Percentiles rank a stretch among this genome's conserved stretches.
These are phyloP conservation scores for Melanotus villosus DNA, from an alignment of 2,888 invertebrate genomes.

Conservation along the genomic window DNA sequence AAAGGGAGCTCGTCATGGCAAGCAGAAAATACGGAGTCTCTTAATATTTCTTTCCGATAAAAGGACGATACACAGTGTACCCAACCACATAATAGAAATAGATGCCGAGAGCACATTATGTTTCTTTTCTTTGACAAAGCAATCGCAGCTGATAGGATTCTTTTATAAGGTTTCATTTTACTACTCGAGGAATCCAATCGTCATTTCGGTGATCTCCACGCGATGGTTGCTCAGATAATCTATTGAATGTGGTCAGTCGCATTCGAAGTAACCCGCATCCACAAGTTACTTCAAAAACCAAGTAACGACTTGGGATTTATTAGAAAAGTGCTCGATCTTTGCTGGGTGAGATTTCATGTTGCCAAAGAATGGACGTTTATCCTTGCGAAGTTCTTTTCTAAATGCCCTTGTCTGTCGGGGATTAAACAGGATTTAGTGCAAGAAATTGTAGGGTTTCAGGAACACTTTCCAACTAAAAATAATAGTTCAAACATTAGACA, in stretches of 20 bases:
- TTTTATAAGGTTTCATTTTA: conserved; percentile 9
- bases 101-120: background rate
- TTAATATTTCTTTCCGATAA: background rate
- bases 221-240: conserved; percentile 16
- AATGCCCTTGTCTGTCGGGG: conserved; percentile 14
- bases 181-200: conserved; percentile 13
- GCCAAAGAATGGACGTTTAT: conserved; percentile 6
- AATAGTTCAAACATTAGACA: too few species aligned
- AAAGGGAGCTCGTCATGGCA: too few species aligned
- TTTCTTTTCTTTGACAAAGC: background rate
- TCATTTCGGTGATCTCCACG: background rate
- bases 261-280: conserved; percentile 9
- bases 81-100: conserved; percentile 6
- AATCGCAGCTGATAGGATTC: conserved; percentile 3
- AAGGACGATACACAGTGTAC: background rate
- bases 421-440: conserved; percentile 16
- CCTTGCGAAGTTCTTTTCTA: background rate
- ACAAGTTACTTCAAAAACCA: conserved; percentile 13
- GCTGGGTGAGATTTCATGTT: conserved; percentile 11
- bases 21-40: background rate
- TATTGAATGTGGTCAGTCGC: conserved; percentile 3
- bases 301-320: conserved; percentile 21
- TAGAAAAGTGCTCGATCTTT: conserved; percentile 5
- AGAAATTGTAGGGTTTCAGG: background rate
- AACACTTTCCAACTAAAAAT: too few species aligned